phyloP scores from a whole-genome alignment of 2,888 invertebrate genomes.

The Sabellastarte sp. region DNA sequence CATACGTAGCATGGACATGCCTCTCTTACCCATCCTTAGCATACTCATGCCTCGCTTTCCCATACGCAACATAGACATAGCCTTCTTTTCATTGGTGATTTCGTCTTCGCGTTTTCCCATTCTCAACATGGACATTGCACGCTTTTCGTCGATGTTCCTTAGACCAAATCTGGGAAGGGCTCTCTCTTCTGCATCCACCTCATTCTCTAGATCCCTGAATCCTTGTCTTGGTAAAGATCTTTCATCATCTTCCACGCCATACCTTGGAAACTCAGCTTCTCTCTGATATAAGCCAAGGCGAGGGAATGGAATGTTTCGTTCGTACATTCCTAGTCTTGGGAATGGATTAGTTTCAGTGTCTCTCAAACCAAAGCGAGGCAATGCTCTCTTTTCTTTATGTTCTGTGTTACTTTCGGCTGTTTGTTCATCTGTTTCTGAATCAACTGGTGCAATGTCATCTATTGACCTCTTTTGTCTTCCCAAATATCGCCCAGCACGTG shows the following conservation, averaged over 20 bases:
- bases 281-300: background rate
- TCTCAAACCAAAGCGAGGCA: constrained; percentile 3
- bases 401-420: background rate
- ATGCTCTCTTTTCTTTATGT: background rate
- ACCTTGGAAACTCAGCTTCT: constrained; percentile 3
- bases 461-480: background rate
- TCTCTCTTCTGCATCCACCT: constrained; percentile 13
- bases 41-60: constrained; percentile 37
- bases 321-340: constrained; percentile 4
- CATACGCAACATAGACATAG: constrained; percentile 21
- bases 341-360: constrained; percentile 3
- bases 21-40: constrained; percentile 32
- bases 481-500: constrained; percentile 7
- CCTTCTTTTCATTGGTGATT: constrained; percentile 20
- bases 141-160: constrained; percentile 20
- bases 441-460: background rate
- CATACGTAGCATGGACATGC: constrained; percentile 42
- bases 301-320: constrained; percentile 2
- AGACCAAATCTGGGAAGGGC: background rate
- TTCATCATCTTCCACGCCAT: constrained; percentile 6
- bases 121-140: constrained; percentile 42
- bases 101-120: constrained; percentile 43
- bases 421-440: background rate
- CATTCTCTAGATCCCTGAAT: constrained; percentile 1
- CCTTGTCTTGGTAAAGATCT: constrained; percentile 11